Percentiles rank a stretch among this genome's conserved stretches.
Conservation (phyloP, 2,888 invertebrate genomes). For the Clepsis dumicolana region DNA sequence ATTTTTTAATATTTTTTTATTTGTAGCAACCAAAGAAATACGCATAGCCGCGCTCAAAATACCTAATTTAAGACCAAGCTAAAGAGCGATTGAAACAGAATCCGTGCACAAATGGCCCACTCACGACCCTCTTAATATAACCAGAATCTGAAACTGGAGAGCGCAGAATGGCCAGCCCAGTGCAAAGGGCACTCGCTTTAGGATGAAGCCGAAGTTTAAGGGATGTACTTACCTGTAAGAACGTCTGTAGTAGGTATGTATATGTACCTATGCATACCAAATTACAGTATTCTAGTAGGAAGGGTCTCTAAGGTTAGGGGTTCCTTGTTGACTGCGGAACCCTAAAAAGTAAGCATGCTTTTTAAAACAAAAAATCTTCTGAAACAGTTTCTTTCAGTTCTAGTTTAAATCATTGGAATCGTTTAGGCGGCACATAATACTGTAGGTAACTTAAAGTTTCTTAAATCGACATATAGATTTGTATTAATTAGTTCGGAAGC, state of each 20-base stretch:
- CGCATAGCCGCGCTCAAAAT: not conserved
- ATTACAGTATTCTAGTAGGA: too few relatives aligned
- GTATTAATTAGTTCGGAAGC: slow-evolving; percentile 9
- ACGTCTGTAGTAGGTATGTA: too few relatives aligned
- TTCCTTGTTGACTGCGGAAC: too few relatives aligned
- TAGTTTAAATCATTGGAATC: not conserved
- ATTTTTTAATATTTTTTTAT: too few relatives aligned
- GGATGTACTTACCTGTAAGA: slow-evolving; percentile 2
- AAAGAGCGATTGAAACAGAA: not conserved
- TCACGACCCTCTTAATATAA: slow-evolving; percentile 16
- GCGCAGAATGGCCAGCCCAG: slow-evolving; percentile 14
- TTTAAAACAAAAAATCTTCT: not conserved
- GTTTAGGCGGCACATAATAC: not conserved
- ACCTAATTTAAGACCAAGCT: not conserved
- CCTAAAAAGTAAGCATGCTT: too few relatives aligned
- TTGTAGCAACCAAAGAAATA: too few relatives aligned
- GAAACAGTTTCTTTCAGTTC: not conserved
- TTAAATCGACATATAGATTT: slow-evolving; percentile 8
- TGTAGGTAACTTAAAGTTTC: not conserved
- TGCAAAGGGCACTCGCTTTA: slow-evolving; percentile 1
- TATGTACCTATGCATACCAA: too few relatives aligned
- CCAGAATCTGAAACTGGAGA: slow-evolving; percentile 5
- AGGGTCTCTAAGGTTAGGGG: too few relatives aligned
- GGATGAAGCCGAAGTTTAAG: not conserved
- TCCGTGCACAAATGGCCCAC: slow-evolving; percentile 5